A percentile compares a stretch with the other conserved stretches of the same genome.
phyloP scores from a whole-genome alignment of 1,140 invertebrate species.

The Mya arenaria region DNA sequence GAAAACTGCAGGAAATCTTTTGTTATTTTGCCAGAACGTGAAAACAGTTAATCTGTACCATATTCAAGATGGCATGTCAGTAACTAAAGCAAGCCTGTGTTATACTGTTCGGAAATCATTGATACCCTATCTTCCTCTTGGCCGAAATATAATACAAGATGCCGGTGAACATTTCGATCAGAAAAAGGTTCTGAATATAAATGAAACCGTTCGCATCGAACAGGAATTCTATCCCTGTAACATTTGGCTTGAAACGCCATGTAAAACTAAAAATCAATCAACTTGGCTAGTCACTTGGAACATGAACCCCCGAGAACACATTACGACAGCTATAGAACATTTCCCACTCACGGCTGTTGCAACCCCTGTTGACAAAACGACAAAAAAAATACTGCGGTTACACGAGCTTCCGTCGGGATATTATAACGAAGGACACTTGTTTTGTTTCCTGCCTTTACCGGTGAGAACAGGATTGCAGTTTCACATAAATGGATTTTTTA shows the following conservation, averaged over 20 bases:
- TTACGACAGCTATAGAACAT: background rate
- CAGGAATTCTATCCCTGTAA: no score
- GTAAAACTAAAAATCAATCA: no score
- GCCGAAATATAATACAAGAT: no score
- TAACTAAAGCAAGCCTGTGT: no score
- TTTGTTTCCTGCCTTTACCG: conserved; percentile 70
- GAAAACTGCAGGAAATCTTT: conserved; percentile 65
- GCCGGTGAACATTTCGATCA: no score
- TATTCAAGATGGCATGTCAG: no score
- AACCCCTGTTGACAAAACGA: background rate
- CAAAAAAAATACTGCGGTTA: background rate
- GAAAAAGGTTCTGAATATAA: no score
- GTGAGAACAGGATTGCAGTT: conserved; percentile 63
- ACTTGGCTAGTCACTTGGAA: background rate
- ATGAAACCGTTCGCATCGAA: no score
- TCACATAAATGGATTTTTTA: conserved; percentile 71
- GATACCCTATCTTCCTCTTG: no score
- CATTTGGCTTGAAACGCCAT: no score
- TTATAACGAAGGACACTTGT: conserved; percentile 51
- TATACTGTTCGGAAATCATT: no score
- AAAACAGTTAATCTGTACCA: conserved; percentile 70
- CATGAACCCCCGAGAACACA: background rate
- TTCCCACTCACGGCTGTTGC: conserved; percentile 33
- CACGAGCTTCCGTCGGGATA: conserved; percentile 14
- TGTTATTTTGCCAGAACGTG: conserved; percentile 78